Evolutionary conservation across 2,888 invertebrate genomes (phyloP).

Genomic region (Hyposoter didymator): DNA sequence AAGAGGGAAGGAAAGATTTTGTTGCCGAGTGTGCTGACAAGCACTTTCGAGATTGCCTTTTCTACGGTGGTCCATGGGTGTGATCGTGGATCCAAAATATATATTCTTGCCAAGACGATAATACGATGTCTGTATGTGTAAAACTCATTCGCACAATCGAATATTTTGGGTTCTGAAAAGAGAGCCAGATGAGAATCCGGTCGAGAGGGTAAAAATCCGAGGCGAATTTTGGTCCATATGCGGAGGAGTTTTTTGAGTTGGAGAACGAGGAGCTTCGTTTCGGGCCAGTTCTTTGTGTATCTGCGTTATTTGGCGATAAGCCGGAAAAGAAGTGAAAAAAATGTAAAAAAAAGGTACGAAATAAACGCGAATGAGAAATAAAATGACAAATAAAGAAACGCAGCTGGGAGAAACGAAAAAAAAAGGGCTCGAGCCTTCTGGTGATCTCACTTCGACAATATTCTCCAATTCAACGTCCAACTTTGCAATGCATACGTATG

Average conservation of each 20-base stretch:
- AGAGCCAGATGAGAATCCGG: conserved; percentile 15
- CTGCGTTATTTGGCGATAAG: conserved; percentile 57
- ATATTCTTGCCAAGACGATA: conserved; percentile 37
- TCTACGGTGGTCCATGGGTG: neutral
- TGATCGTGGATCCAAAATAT: neutral
- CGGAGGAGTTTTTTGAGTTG: neutral
- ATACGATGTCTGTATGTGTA: conserved; percentile 19
- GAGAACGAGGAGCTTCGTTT: conserved; percentile 31
- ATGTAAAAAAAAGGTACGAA: conserved; percentile 22
- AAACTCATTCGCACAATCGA: conserved; percentile 50
- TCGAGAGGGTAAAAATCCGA: neutral
- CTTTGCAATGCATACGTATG: conserved; percentile 77
- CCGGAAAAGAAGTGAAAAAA: conserved; percentile 42
- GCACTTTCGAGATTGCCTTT: conserved; percentile 36
- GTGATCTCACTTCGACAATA: conserved; percentile 75
- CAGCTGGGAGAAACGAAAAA: conserved; percentile 17
- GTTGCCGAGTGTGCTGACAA: conserved; percentile 38
- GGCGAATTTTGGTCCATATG: conserved; percentile 27
- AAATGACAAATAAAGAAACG: conserved; percentile 51
- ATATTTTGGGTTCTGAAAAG: conserved; percentile 28
- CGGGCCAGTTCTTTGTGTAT: conserved; percentile 41
- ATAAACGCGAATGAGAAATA: conserved; percentile 19
- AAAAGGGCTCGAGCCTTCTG: conserved; percentile 27
- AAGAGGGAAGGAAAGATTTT: conserved; percentile 8
- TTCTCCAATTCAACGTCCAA: conserved; percentile 73